These are phyloP conservation scores for Trachelus tabidus DNA, from an alignment of 2,888 invertebrate genomes.

Conservation along the genomic window DNA sequence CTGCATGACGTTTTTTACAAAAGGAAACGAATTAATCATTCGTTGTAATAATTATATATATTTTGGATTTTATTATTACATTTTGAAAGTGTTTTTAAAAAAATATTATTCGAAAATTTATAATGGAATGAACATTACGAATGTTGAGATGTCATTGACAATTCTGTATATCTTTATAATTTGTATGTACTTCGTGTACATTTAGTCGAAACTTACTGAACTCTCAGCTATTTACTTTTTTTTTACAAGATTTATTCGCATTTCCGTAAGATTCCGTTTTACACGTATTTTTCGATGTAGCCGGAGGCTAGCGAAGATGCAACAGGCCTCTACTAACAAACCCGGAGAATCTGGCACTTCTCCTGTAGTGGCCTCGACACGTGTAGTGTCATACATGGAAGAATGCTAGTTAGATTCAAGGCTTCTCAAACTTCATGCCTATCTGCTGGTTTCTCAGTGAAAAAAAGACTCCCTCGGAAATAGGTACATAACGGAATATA, in stretches of 20 bases:
- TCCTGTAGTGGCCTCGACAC: constrained; percentile 61
- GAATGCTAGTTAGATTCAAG: constrained; percentile 56
- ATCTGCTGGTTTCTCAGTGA: not conserved
- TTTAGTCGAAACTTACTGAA: not conserved
- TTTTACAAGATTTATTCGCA: not conserved
- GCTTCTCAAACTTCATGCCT: constrained; percentile 15
- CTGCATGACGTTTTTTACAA: not conserved
- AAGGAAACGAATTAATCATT: not conserved
- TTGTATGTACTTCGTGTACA: not conserved
- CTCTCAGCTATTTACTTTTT: not conserved
- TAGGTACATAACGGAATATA: not conserved
- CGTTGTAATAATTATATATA: not conserved
- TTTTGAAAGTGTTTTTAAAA: not conserved
- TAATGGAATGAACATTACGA: not conserved
- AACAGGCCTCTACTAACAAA: constrained; percentile 64
- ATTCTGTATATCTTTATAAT: not conserved
- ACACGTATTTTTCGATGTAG: constrained; percentile 45
- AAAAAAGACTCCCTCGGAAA: not conserved
- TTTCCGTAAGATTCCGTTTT: constrained; percentile 5
- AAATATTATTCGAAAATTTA: not conserved
- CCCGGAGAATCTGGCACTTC: constrained; percentile 58
- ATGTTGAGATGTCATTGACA: not conserved
- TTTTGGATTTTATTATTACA: not conserved
- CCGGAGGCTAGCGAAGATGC: constrained; percentile 59
- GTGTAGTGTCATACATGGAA: constrained; percentile 64